Percentiles rank a stretch among this genome's conserved stretches.
Evolutionary conservation across 30 jellyfish, hydroid and myxozoan species (phyloP).

Genomic region (Sanderia malayensis): DNA sequence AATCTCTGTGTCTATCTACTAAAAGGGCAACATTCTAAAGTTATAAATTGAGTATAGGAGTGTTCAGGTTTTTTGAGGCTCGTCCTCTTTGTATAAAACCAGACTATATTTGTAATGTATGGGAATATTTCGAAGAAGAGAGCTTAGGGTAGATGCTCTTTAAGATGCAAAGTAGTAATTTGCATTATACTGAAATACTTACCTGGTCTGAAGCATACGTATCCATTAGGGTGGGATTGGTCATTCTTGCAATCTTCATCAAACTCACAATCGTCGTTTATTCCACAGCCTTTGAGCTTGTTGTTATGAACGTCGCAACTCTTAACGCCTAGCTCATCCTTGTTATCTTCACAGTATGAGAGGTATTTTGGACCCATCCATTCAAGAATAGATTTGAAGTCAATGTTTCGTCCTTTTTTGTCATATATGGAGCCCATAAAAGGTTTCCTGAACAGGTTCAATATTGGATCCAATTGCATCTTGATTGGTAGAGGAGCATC

Average conservation of each 20-base stretch:
- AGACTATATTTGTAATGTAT: too few species aligned
- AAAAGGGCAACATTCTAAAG: too few species aligned
- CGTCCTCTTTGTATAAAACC: too few species aligned
- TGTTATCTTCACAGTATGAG: neutral
- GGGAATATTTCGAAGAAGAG: too few species aligned
- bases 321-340: neutral
- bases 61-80: too few species aligned
- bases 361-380: neutral
- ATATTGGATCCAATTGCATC: constrained; percentile 32
- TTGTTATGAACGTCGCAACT: neutral
- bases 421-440: constrained; percentile 1
- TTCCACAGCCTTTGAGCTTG: neutral
- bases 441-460: constrained; percentile 25
- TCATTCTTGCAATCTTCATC: neutral
- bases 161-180: too few species aligned
- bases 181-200: neutral
- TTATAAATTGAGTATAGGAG: too few species aligned
- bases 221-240: neutral
- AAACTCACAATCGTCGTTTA: neutral
- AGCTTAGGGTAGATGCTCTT: too few species aligned
- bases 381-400: neutral
- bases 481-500: constrained; percentile 35
- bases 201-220: neutral
- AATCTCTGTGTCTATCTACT: too few species aligned
- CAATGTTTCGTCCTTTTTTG: neutral